Evolutionary conservation across 1,140 invertebrate genomes (phyloP).

Genomic region (Pentalonia nigronervosa): DNA sequence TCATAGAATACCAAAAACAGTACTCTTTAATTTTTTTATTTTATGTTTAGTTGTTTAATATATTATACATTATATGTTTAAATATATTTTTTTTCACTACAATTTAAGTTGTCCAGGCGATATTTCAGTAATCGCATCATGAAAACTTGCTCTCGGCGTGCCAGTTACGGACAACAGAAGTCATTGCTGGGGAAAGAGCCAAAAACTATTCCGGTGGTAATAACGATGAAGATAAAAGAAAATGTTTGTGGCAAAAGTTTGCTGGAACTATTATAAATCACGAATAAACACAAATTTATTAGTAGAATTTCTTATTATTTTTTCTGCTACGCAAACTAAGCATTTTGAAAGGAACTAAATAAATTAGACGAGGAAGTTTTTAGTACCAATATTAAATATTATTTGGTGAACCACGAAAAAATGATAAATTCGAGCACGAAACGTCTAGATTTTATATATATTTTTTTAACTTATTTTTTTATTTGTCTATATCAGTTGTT

Average conservation of each 20-base stretch:
- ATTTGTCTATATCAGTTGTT: background rate
- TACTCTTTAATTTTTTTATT: slow-evolving; percentile 5
- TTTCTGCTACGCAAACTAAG: slow-evolving; percentile 16
- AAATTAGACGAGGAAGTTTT: slow-evolving; percentile 49
- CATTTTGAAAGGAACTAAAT: slow-evolving; percentile 40
- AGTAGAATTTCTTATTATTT: slow-evolving; percentile 40
- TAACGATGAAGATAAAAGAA: slow-evolving; percentile 55
- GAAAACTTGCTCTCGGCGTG: slow-evolving; percentile 48
- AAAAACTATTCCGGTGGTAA: slow-evolving; percentile 51
- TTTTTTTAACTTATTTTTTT: background rate
- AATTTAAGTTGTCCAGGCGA: slow-evolving; percentile 25
- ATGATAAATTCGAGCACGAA: background rate
- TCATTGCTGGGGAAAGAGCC: slow-evolving; percentile 53
- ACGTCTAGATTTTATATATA: background rate
- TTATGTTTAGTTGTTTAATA: slow-evolving; percentile 18
- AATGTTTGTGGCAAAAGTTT: slow-evolving; percentile 56
- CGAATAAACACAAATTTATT: slow-evolving; percentile 55
- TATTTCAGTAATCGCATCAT: slow-evolving; percentile 54
- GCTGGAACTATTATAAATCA: slow-evolving; percentile 52
- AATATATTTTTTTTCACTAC: slow-evolving; percentile 17
- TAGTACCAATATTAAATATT: slow-evolving; percentile 41
- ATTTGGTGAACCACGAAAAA: background rate
- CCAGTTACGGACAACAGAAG: slow-evolving; percentile 57
- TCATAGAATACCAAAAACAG: background rate
- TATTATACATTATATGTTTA: background rate